These are phyloP conservation scores for Saturnia japonica DNA, from an alignment of 2,888 invertebrate species.

Conservation along the genomic window DNA sequence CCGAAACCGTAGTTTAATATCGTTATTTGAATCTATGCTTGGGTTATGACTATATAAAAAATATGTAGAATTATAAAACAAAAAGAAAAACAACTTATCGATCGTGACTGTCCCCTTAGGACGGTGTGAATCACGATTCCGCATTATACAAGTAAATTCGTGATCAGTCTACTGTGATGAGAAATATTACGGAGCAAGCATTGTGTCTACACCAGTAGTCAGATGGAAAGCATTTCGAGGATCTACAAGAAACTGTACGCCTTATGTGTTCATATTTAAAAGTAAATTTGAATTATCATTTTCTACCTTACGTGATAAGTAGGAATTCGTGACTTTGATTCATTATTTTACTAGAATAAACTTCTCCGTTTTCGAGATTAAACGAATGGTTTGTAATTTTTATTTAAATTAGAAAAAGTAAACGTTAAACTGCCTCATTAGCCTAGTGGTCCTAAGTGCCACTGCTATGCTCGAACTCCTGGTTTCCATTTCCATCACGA, in stretches of 20 bases:
- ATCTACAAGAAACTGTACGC: not conserved
- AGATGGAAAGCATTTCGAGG: not conserved
- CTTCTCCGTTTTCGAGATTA: not conserved
- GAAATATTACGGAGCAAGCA: slow-evolving; percentile 31
- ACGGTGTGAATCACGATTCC: slow-evolving; percentile 58
- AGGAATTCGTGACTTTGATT: not conserved
- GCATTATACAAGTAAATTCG: slow-evolving; percentile 50
- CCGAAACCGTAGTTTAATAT: too few relatives aligned
- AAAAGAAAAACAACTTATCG: not conserved
- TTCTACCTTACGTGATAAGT: not conserved
- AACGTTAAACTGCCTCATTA: too few relatives aligned
- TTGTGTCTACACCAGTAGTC: slow-evolving; percentile 26
- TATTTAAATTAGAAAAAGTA: not conserved
- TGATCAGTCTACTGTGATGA: slow-evolving; percentile 41
- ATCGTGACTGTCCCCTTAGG: slow-evolving; percentile 21
- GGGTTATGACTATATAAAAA: not conserved
- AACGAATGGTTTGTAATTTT: not conserved
- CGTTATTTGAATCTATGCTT: too few relatives aligned
- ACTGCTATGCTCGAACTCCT: too few relatives aligned
- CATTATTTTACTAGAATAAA: not conserved
- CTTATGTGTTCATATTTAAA: slow-evolving; percentile 1
- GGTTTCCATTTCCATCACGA: too few relatives aligned
- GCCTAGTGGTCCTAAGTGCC: too few relatives aligned
- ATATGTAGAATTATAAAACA: slow-evolving; percentile 5
- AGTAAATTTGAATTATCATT: not conserved